Conservation (phyloP, 2,888 invertebrate species). For the Meteorus colon region DNA sequence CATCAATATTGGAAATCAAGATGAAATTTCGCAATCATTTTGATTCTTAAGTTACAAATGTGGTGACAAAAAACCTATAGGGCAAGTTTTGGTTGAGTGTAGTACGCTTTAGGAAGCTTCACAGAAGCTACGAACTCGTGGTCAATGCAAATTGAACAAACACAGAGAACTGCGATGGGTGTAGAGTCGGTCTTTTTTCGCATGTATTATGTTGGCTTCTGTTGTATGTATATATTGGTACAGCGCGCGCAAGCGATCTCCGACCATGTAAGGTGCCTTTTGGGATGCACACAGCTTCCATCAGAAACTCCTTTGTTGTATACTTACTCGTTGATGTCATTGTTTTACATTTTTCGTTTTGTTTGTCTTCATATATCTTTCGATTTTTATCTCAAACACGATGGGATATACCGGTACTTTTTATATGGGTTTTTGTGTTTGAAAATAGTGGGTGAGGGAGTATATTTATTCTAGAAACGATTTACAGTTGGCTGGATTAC, state of each 20-base stretch:
- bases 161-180: slow-evolving; percentile 35
- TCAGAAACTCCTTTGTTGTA: slow-evolving; percentile 67
- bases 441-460: background rate
- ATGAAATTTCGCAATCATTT: background rate
- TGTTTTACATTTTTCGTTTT: slow-evolving; percentile 44
- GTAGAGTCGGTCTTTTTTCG: slow-evolving; percentile 12
- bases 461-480: slow-evolving; percentile 6
- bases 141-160: slow-evolving; percentile 47
- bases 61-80: slow-evolving; percentile 59
- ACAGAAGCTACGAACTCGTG: slow-evolving; percentile 42
- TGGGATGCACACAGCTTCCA: slow-evolving; percentile 61
- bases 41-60: slow-evolving; percentile 61
- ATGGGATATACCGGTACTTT: background rate
- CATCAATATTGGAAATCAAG: too few relatives aligned
- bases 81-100: slow-evolving; percentile 40
- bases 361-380: slow-evolving; percentile 2
- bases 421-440: background rate
- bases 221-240: slow-evolving; percentile 48
- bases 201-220: slow-evolving; percentile 46
- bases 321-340: slow-evolving; percentile 54
- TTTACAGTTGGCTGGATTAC: background rate
- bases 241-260: slow-evolving; percentile 57
- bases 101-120: slow-evolving; percentile 48
- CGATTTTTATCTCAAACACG: slow-evolving; percentile 15
- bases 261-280: slow-evolving; percentile 67